Evolutionary conservation across 2,797 vertebrate genomes (phyloP).

Genomic region (Lacerta bilineata): DNA sequence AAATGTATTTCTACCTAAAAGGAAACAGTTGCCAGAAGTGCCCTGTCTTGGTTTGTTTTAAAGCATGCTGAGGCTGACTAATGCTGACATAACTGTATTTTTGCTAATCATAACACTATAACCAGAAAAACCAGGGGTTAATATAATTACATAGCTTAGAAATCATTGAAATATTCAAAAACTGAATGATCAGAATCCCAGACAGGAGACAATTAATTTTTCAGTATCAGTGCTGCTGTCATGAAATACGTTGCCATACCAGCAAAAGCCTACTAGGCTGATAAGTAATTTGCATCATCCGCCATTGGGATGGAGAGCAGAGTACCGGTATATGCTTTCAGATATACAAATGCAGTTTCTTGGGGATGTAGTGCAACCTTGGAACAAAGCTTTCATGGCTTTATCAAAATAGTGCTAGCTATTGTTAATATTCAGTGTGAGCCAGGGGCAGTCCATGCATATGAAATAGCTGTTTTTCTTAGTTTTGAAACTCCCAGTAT

Average conservation of each 20-base stretch:
- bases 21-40: too few species aligned
- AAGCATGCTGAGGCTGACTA: too few species aligned
- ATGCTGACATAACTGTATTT: background rate
- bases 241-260: background rate
- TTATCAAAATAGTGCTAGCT: conserved; percentile 45
- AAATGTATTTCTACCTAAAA: too few species aligned
- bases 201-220: fast-evolving
- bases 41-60: too few species aligned
- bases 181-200: conserved; percentile 6
- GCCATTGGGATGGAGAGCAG: conserved; percentile 8
- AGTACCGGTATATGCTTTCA: background rate
- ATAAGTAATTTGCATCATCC: conserved; percentile 9
- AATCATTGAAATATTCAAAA: background rate
- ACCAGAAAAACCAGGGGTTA: conserved; percentile 20
- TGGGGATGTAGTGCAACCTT: conserved; percentile 38
- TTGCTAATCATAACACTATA: conserved; percentile 6
- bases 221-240: conserved; percentile 26
- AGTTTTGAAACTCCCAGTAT: conserved; percentile 18
- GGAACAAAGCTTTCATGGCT: conserved; percentile 40
- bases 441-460: background rate
- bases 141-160: background rate
- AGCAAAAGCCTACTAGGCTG: conserved; percentile 19
- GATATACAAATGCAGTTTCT: background rate
- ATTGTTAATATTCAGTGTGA: conserved; percentile 35
- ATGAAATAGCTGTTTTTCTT: conserved; percentile 29